Base-by-base conservation (phyloP, 2,888 invertebrate species). In the Melinaea marsaeus region DNA sequence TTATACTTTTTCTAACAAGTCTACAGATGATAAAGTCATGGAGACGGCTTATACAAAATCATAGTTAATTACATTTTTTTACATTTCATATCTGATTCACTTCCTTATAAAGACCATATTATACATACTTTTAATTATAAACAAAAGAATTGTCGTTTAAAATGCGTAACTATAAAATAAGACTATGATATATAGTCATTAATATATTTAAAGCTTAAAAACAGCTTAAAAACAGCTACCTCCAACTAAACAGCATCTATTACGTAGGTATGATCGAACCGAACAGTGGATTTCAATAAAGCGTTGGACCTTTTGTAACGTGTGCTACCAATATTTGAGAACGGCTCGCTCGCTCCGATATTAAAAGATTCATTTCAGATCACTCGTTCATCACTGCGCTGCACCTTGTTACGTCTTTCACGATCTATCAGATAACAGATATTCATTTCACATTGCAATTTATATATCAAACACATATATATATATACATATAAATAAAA, bases 321-420 rank as follows among this genome's bases (percentile, higher is more conserved):
- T 83, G 86, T 81, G 84, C 82, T 77, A 79, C 84, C 85, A 85
- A 84, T 89, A 86, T 88, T 88, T 88, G 88, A 87, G 79, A 83
- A 71, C 65, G 71, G 73, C 75, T 75, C 74, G 75, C 71, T 68
- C 72, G 75, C 71, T 71, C 77, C 83, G 81, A 88, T 88, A 88
- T 88, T 88, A 87, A 88, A 88, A 86, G 83, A 85, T 86, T 86
- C 85, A 86, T 88, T 84, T 84, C 81, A 79, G 79, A 80, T 81
- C 79, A 71, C 68, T 68, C 70, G 69, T 65, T 72, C 72, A 69
- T 72, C 72, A 69, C 59, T 45, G 67, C 72, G 69, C 59, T 45
- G 67, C 65, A 58, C 62, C 58, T 63, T 58, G 61, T 48, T 67
- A 65, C 55, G 51, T 63, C 56, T 56, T 54, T 35, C 57, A 54